Percentiles rank a stretch among this genome's conserved stretches.
These are phyloP conservation scores for Philonicus albiceps DNA, from an alignment of 2,888 invertebrate species.

Conservation along the genomic window DNA sequence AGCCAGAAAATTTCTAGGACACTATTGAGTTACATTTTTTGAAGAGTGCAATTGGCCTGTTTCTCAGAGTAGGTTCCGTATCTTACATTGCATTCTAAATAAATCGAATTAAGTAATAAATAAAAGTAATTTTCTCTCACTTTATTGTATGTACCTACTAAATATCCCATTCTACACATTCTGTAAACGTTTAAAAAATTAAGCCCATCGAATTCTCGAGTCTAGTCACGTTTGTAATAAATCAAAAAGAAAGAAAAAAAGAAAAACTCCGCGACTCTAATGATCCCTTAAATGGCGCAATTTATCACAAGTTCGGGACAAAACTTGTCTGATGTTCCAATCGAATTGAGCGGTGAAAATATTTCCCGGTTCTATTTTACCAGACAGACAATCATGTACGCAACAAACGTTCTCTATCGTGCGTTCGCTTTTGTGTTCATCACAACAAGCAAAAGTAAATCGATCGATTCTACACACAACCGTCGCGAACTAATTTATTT, in stretches of 20 bases:
- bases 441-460: not conserved
- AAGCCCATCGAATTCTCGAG: not conserved
- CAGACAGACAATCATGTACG: not conserved
- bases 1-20: not conserved
- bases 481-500: not conserved
- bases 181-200: not conserved
- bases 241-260: not conserved
- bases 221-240: slow-evolving; percentile 5
- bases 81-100: not conserved
- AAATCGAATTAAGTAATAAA: not conserved
- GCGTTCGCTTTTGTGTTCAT: not conserved
- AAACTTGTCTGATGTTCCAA: not conserved
- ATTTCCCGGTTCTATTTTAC: not conserved
- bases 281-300: not conserved
- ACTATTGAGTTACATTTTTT: not conserved
- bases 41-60: not conserved
- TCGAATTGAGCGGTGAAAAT: not conserved
- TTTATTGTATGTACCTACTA: not conserved
- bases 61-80: not conserved
- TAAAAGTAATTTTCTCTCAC: not conserved
- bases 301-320: slow-evolving; percentile 2
- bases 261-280: not conserved
- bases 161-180: not conserved
- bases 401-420: not conserved
- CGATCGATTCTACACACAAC: not conserved